phyloP scores from a whole-genome alignment of 2,797 vertebrate genomes.

The Poliocrania exsul region DNA sequence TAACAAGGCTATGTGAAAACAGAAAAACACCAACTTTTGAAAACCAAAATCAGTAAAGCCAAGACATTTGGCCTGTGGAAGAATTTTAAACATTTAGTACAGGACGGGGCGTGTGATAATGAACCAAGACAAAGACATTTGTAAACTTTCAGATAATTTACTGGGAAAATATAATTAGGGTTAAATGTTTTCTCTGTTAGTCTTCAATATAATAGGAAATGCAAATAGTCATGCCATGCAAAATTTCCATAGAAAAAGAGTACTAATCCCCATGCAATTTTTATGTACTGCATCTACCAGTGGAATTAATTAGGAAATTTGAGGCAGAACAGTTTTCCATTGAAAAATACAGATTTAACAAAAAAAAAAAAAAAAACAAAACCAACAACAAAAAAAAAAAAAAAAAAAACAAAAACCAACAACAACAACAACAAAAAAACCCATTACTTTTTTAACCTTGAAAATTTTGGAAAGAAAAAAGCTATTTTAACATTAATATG shows the following conservation, averaged over 20 bases:
- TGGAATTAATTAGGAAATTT: background rate
- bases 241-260: background rate
- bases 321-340: background rate
- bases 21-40: background rate
- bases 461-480: background rate
- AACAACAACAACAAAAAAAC: background rate
- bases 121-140: background rate
- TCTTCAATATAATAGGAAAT: background rate
- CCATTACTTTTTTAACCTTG: background rate
- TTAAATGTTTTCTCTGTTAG: background rate
- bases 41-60: background rate
- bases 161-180: background rate
- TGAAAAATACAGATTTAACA: background rate
- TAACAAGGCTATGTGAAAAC: background rate
- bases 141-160: background rate
- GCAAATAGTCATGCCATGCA: background rate
- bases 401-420: background rate
- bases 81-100: background rate
- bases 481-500: background rate
- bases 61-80: background rate
- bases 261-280: background rate
- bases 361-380: background rate
- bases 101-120: background rate
- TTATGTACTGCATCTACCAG: background rate
- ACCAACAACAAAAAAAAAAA: background rate